Base-by-base conservation (phyloP, 2,888 invertebrate species). In the Sialis fuliginosa region DNA sequence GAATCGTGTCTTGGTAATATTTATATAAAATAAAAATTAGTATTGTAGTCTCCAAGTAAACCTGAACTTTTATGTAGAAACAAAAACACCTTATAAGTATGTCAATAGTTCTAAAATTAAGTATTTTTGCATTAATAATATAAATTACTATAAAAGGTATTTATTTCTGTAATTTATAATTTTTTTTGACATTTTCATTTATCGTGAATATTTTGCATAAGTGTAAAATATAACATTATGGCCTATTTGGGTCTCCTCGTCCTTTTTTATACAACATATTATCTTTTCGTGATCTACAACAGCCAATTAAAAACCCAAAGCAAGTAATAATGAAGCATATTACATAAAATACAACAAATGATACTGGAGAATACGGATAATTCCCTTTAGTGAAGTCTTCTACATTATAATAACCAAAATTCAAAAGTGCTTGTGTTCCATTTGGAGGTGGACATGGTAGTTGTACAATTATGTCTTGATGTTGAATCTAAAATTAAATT, bases 381-480 rank as follows among this genome's bases (percentile, higher is more conserved):
- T 67, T 63, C 1, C 65, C 57, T n/a, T 60, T 54, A 50, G 67
- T 66, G 33, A 65, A 67, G 58, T 57, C 67, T 59, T 67, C 69
- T 10, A 71, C 60, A 45, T 69, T 61, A 48, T 75, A 57, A 54
- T 67, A 67, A 5, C 63, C 63, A 52, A 63, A 72, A 54, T 69
- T 71, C 47, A 71, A 67, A 48, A 81, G 67, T 43, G 77, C 74
- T 65, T 79, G 78, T 0, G 80, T 79, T 37, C 87, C 87, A 59
- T 88, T 85, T 1, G 84, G 83, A 4, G 80, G 76, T 5, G 85
- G 84, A 59, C 88, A 88, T 10, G 83, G 77, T 39, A 81, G 76
- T 60, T 87, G 85, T 32, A 88, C 81, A 57, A 91, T 90, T 52
- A 87, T 88, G 58, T 88, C 88, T 64, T 85, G 85, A 57, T 83